Conservation (phyloP, 2,888 invertebrate species). For the Scaptomyza caliginosa region DNA sequence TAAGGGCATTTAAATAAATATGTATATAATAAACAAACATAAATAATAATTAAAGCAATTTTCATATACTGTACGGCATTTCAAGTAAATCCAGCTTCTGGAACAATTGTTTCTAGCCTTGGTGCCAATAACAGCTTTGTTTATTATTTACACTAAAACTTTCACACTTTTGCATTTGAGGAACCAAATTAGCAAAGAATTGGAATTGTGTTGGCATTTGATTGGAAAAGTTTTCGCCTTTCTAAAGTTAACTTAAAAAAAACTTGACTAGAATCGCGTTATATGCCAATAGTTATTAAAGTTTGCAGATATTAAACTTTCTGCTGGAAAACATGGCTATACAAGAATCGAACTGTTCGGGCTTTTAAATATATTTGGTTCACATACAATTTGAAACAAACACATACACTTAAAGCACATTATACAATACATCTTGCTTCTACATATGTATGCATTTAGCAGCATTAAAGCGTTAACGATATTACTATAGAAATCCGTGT, state of each 20-base stretch:
- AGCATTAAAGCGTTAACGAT: neutral
- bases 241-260: too few relatives aligned
- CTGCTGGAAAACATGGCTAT: neutral
- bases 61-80: too few relatives aligned
- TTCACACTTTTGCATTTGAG: neutral
- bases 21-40: neutral
- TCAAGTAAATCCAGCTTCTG: too few relatives aligned
- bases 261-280: conserved; percentile 2
- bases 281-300: neutral
- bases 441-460: neutral
- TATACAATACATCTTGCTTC: neutral
- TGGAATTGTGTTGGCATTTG: neutral
- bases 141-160: neutral
- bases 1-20: conserved; percentile 17
- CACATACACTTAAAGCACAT: conserved; percentile 24
- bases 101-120: neutral
- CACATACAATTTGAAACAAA: neutral
- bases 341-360: too few relatives aligned
- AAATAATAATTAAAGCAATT: conserved; percentile 5
- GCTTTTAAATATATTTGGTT: neutral
- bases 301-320: neutral
- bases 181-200: neutral
- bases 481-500: conserved; percentile 17
- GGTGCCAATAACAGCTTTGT: neutral
- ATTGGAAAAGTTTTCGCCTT: neutral